These are phyloP conservation scores for Drosophila busckii DNA, from an alignment of 1,140 invertebrate genomes.

Conservation along the genomic window DNA sequence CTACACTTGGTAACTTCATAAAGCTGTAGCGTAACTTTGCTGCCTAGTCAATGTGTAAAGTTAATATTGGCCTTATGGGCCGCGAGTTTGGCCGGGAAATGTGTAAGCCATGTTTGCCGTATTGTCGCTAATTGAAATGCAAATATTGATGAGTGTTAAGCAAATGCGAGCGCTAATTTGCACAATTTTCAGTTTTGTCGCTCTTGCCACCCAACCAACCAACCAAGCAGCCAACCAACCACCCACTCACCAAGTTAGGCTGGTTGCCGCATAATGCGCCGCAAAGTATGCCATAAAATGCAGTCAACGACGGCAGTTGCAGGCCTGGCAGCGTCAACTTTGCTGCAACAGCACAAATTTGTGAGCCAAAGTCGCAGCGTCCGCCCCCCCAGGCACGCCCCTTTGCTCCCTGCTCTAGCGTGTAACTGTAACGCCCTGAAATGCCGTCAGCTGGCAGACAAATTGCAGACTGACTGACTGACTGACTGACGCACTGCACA, in stretches of 20 bases:
- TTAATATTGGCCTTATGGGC: slow-evolving; percentile 3
- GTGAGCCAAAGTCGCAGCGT: slow-evolving; percentile 47
- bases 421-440: slow-evolving; percentile 5
- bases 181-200: slow-evolving; percentile 67
- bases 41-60: not conserved
- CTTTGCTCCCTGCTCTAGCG: not conserved
- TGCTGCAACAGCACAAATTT: slow-evolving; percentile 21
- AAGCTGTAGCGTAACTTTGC: too few relatives aligned
- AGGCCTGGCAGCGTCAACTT: not conserved
- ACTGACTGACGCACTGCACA: not conserved
- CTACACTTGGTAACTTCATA: too few relatives aligned
- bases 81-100: slow-evolving; percentile 21
- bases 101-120: slow-evolving; percentile 59
- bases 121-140: slow-evolving; percentile 71
- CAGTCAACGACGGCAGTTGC: slow-evolving; percentile 4
- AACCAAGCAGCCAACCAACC: too few relatives aligned
- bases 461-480: slow-evolving; percentile 34
- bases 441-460: slow-evolving; percentile 36
- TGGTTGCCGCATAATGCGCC: slow-evolving; percentile 60
- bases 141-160: slow-evolving; percentile 74
- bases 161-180: slow-evolving; percentile 66
- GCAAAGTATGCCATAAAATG: slow-evolving; percentile 63
- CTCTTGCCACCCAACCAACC: too few relatives aligned
- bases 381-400: not conserved
- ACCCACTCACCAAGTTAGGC: too few relatives aligned